Conservation (phyloP, 2,113 vertebrate genomes). For the Psophia crepitans region DNA sequence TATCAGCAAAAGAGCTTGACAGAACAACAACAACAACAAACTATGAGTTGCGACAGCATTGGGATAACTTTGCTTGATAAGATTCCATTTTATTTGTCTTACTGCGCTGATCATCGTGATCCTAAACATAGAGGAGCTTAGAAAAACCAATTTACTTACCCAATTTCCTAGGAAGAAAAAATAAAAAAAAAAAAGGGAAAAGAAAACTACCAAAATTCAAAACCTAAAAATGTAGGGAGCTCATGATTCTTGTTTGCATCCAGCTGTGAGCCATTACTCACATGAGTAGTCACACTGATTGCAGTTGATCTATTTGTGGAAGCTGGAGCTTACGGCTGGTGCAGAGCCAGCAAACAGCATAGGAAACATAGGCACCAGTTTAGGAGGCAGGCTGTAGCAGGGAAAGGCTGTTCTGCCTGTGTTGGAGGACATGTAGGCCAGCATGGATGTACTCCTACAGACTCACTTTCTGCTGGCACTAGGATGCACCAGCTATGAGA, state of each 20-base stretch:
- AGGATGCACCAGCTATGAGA: fast-evolving
- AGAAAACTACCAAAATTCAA: background rate
- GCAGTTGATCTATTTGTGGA: conserved; percentile 26
- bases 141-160: conserved; percentile 16
- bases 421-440: background rate
- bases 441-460: background rate
- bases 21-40: background rate
- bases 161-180: background rate
- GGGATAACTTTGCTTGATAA: background rate
- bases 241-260: background rate
- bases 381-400: background rate
- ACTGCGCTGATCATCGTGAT: background rate
- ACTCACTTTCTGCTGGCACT: background rate
- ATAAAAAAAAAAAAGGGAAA: fast-evolving
- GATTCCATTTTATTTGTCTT: background rate
- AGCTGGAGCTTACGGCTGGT: background rate
- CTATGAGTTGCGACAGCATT: background rate
- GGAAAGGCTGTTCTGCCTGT: background rate
- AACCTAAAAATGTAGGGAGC: background rate
- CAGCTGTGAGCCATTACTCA: conserved; percentile 54
- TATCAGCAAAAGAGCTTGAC: background rate
- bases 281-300: conserved; percentile 46
- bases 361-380: background rate
- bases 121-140: background rate
- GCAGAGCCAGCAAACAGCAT: background rate